phyloP scores from a whole-genome alignment of 2,113 vertebrate species.

The Megaceryle maxima region DNA sequence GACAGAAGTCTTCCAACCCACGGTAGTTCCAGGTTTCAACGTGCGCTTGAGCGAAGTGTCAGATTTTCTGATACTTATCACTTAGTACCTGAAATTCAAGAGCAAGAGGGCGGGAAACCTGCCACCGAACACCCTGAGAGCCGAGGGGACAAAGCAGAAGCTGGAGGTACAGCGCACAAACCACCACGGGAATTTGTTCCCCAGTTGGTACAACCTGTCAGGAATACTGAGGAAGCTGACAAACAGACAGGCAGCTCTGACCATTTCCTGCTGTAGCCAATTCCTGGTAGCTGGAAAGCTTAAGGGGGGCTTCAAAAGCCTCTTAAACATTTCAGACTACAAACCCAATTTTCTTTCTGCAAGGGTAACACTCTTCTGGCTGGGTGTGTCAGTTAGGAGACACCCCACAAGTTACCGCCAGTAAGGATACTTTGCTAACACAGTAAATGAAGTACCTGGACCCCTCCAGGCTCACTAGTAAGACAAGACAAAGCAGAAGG shows the following conservation, averaged over 20 bases:
- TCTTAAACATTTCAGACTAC: background rate
- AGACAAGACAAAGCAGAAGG: background rate
- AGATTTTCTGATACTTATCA: background rate
- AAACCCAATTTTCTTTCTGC: background rate
- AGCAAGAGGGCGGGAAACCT: background rate
- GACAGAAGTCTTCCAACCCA: background rate
- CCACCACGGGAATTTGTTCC: background rate
- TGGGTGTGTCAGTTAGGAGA: background rate
- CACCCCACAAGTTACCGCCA: background rate
- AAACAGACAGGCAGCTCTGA: background rate
- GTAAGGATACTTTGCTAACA: background rate
- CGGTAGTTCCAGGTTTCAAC: background rate
- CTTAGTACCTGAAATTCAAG: background rate
- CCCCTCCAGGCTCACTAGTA: background rate
- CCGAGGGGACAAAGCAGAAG: background rate
- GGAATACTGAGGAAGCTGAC: background rate
- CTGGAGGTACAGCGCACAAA: background rate
- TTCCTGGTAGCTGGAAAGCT: background rate
- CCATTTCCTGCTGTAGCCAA: background rate
- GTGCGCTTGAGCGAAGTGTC: accelerated
- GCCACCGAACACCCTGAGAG: background rate
- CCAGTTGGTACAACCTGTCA: background rate
- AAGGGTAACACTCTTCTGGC: background rate
- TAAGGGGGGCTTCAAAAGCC: background rate
- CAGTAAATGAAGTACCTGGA: background rate